Evolutionary conservation across 2,888 invertebrate genomes (phyloP), one percentile per base, ranked within the genome.

Genomic region (Spodoptera littoralis): DNA sequence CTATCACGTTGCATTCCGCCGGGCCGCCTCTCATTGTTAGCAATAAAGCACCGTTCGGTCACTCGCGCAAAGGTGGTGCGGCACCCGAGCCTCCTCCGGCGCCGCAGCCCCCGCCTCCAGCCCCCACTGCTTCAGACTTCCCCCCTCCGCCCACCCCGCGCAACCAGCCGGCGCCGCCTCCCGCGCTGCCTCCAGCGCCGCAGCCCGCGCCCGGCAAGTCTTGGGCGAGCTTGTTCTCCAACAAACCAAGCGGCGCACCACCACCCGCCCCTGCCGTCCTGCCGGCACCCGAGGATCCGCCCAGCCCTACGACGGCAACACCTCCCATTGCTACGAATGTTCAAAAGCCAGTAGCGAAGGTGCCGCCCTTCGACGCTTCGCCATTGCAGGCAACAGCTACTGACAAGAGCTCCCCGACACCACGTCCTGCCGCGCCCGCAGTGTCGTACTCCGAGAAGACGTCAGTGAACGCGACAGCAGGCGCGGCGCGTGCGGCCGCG

Each of bases 171-270:
- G 77, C 57, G 0, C 91, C 93, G 1, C 77, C 91, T 0, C 89
- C 91, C 2, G 85, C 86, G 4, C 81, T 88, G 1, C 83, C 84
- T 50, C 89, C 90, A 4, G 93, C 91, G 64, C 92, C 91, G 2
- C 91, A 88, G 66, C 92, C 93, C 0, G 92, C 93, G 0, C 86
- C 94, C 18, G 91, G 95, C 66, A 94, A 96, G 55, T 96, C 96
- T 0, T 97, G 97, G 97, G 96, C 96, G 1, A 96, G 96, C 86
- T 84, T 97, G 13, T 96, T 97, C 86, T 95, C 93, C 3, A 95
- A 81, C 64, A 93, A 93, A 76, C 57, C 86, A 0, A 78, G 87
- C 22, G 80, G 74, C 27, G 77, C 84, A 27, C 60, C 79, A 3
- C 61, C 79, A 2, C 72, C 84, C 3, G 67, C 83, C 0, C 77